Evolutionary conservation across 2,888 invertebrate species (phyloP).

Genomic region (Petrolisthes cinctipes): DNA sequence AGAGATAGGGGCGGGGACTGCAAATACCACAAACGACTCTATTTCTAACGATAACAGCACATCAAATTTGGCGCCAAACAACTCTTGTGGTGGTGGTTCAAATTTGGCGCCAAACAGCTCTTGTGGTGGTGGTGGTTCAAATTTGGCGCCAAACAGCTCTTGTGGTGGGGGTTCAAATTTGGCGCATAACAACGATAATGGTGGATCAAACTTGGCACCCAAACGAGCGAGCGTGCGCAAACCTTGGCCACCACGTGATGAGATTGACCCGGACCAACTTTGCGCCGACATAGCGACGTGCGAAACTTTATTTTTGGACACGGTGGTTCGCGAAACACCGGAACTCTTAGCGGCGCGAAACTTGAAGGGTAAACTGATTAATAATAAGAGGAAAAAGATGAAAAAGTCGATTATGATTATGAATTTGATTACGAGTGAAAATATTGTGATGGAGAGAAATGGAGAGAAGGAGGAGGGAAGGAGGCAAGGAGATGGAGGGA

Average conservation of each 20-base stretch:
- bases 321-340: constrained; percentile 60
- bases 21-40: background rate
- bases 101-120: no score
- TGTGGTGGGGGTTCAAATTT: no score
- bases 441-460: constrained; percentile 16
- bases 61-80: no score
- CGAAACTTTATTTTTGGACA: constrained; percentile 64
- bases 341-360: constrained; percentile 62
- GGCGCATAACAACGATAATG: background rate
- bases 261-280: constrained; percentile 47
- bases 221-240: background rate
- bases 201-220: background rate
- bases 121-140: no score
- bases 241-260: background rate
- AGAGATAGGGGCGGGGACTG: background rate
- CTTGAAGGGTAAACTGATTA: constrained; percentile 53
- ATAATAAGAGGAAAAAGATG: constrained; percentile 35
- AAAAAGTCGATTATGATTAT: constrained; percentile 48
- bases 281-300: constrained; percentile 62
- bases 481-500: background rate
- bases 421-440: background rate
- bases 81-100: no score
- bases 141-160: no score
- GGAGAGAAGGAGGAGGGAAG: constrained; percentile 2
- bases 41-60: no score